Percentiles rank a stretch among this genome's conserved stretches.
Evolutionary conservation across 2,888 invertebrate species (phyloP).

Genomic region (Reticulitermes lucifugus): DNA sequence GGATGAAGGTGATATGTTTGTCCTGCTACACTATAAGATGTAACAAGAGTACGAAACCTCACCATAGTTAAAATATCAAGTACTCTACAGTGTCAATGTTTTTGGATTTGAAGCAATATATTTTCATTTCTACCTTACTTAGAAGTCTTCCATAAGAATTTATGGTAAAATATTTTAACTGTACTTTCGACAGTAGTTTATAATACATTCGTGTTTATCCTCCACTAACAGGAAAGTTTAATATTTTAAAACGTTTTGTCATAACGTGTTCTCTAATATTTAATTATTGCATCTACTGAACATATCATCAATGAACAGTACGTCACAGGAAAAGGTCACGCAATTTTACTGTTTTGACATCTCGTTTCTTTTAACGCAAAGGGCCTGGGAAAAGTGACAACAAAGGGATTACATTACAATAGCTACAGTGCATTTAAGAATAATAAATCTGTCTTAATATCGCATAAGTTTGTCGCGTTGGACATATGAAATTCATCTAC

Average conservation of each 20-base stretch:
- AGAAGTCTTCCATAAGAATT: too few species aligned
- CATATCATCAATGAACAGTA: neutral
- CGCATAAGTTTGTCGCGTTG: neutral
- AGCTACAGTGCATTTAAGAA: neutral
- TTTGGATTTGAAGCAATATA: too few species aligned
- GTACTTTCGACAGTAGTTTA: neutral
- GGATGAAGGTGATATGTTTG: too few species aligned
- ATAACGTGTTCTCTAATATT: neutral
- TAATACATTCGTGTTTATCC: neutral
- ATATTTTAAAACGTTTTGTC: neutral
- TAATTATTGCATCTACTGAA: neutral
- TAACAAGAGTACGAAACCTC: too few species aligned
- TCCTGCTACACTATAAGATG: too few species aligned
- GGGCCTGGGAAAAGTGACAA: neutral
- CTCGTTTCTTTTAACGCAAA: neutral
- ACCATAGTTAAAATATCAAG: too few species aligned
- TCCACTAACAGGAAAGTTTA: too few species aligned
- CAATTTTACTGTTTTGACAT: neutral
- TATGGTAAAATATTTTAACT: too few species aligned
- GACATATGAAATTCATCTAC: neutral
- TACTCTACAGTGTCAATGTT: too few species aligned
- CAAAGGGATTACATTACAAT: neutral
- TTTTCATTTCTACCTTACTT: too few species aligned
- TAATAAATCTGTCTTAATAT: conserved; percentile 16
- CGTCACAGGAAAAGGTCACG: neutral